A percentile compares a stretch with the other conserved stretches of the same genome.
phyloP scores from a whole-genome alignment of 92 coral and sea anemone species.

The Chrysogorgia sp. region DNA sequence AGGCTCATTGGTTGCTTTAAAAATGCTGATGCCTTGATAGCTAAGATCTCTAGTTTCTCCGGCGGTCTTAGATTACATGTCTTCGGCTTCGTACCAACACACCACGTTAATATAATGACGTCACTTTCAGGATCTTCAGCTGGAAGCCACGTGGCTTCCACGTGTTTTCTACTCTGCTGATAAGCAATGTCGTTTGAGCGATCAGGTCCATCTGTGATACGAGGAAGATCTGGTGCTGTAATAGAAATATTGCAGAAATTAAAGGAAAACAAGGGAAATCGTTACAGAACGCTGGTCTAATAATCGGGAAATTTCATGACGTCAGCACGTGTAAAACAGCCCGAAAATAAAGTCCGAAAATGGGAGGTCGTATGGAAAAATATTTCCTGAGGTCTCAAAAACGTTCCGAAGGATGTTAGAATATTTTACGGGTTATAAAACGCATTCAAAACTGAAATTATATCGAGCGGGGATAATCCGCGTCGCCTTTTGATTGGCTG shows the following conservation, averaged over 20 bases:
- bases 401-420: no score
- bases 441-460: no score
- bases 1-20: conserved; percentile 57
- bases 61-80: conserved; percentile 62
- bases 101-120: conserved; percentile 73
- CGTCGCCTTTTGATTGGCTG: no score
- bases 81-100: conserved; percentile 75
- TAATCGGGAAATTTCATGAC: no score
- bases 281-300: no score
- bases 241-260: not conserved
- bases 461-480: no score
- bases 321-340: no score
- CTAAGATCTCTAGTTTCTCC: conserved; percentile 24
- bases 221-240: conserved; percentile 57
- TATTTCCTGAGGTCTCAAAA: no score
- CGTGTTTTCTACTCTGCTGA: conserved; percentile 60
- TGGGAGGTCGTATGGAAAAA: no score
- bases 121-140: conserved; percentile 93
- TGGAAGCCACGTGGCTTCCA: conserved; percentile 74
- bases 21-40: conserved; percentile 53
- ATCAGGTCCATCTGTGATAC: conserved; percentile 66
- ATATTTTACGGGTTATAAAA: no score
- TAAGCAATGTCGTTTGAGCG: conserved; percentile 68
- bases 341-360: no score
- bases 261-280: no score